Evolutionary conservation across 2,113 vertebrate species (phyloP).

Genomic region (Dunckerocampus dactyliophorus): DNA sequence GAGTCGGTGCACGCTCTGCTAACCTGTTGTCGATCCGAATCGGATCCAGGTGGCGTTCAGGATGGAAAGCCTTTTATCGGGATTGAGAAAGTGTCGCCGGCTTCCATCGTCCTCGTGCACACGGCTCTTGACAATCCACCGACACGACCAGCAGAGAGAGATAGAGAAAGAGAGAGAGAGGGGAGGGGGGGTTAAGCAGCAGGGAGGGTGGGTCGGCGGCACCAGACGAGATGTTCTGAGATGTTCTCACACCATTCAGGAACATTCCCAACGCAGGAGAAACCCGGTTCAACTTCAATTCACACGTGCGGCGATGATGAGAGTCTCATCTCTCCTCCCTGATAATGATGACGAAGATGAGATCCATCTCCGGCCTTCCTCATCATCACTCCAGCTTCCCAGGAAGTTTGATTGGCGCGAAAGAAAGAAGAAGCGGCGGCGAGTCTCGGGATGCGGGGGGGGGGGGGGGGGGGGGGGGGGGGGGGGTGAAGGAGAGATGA

Average conservation of each 20-base stretch:
- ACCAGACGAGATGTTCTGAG: constrained; percentile 36
- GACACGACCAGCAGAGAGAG: constrained; percentile 2
- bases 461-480: not conserved
- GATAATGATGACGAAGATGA: constrained; percentile 14
- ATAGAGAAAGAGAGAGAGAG: not conserved
- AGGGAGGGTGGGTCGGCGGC: constrained; percentile 3
- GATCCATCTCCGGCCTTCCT: constrained; percentile 26
- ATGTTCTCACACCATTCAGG: constrained; percentile 26
- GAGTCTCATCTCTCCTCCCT: constrained; percentile 31
- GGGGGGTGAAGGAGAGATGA: not conserved
- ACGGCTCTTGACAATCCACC: constrained; percentile 41
- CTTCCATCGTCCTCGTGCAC: constrained; percentile 15
- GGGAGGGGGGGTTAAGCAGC: not conserved
- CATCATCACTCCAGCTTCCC: not conserved
- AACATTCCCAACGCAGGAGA: not conserved
- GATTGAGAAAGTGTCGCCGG: constrained; percentile 16
- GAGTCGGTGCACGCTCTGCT: constrained; percentile 63
- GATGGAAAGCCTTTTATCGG: too few species aligned
- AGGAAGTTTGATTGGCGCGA: not conserved
- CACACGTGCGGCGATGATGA: constrained; percentile 28
- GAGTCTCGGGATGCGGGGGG: not conserved
- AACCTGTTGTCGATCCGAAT: constrained; percentile 47
- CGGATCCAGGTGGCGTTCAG: constrained; percentile 22
- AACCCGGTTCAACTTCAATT: too few species aligned
- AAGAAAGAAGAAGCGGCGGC: not conserved